Base-by-base conservation (phyloP, 1,140 invertebrate species). In the Gonioctena quinquepunctata region DNA sequence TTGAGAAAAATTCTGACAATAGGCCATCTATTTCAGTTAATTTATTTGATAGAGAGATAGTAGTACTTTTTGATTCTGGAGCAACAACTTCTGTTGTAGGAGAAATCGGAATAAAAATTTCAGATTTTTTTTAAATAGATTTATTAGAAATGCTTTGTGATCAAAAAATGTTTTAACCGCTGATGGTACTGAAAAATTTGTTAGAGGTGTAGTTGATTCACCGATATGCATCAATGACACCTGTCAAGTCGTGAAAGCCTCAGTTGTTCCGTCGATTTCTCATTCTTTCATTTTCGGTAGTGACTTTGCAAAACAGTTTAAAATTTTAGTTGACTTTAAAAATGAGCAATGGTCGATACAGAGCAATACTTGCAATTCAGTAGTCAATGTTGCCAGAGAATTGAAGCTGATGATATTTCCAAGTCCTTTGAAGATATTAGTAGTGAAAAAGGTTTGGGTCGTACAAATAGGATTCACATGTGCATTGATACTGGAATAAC, bases 401-500 rank as follows among this genome's bases (percentile, higher is more conserved):
- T 5, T 18, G 5, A 23, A 59, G 56, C 56, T 11, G 18, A 59
- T 7, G 8, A 26, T 59, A 16, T 26, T 13, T 22, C 23, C 0
- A 16, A 26, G 6, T 59, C 23, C 11, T 59, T 59, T 26, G 1
- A 59, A 23, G 56, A 59, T 8, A 59, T 59, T 59, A 22, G 7
- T 26, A 59, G 23, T 26, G 16, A 59, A 59, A 16, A 59, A 11
- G 8, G 23, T 11, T 26, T 59, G 8, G 23, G 56, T 59, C 23
- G 23, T 19, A 59, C 56, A 5, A 16, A 59, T 59, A 59, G 23
- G 23, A 59, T 59, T 3, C 11, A 6, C 8, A 5, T 1, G 23
- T 11, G 25, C 16, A 74, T 74, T 11, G 70, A 74, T 33, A 74
- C 73, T 1, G 72, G 72, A n/a, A n/a, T 25, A 22, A 59, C 8